Percentiles rank a stretch among this genome's conserved stretches.
Evolutionary conservation across 2,797 vertebrate genomes (phyloP).

Genomic region (Sebastes dallii): DNA sequence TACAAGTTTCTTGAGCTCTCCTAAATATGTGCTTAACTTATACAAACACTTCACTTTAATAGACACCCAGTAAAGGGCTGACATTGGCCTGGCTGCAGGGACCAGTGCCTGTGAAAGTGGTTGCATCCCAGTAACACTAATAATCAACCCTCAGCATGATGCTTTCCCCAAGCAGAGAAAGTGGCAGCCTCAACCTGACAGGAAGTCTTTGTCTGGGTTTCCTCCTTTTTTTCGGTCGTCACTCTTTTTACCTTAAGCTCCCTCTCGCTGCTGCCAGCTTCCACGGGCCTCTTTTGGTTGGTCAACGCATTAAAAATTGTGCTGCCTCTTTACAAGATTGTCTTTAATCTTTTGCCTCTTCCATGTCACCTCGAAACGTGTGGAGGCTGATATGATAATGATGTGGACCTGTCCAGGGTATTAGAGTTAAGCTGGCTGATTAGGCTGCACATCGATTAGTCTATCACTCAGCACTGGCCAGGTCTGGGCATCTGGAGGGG

Average conservation of each 20-base stretch:
- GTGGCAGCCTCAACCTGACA: slow-evolving; percentile 27
- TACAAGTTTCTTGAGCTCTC: slow-evolving; percentile 43
- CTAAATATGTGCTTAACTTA: slow-evolving; percentile 57
- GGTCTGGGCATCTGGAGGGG: slow-evolving; percentile 42
- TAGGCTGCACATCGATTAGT: slow-evolving; percentile 83
- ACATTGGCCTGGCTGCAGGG: slow-evolving; percentile 34
- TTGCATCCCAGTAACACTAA: slow-evolving; percentile 39
- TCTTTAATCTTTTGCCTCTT: slow-evolving; percentile 80
- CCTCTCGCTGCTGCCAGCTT: slow-evolving; percentile 43
- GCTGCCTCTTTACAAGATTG: slow-evolving; percentile 73
- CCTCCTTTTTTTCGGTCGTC: not conserved
- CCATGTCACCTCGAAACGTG: slow-evolving; percentile 81
- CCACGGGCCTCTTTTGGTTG: slow-evolving; percentile 48
- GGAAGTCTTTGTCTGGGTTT: slow-evolving; percentile 37
- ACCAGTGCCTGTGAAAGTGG: slow-evolving; percentile 21
- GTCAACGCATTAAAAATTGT: slow-evolving; percentile 67
- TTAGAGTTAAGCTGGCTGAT: slow-evolving; percentile 87
- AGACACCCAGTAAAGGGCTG: slow-evolving; percentile 48
- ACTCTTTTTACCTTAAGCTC: slow-evolving; percentile 19
- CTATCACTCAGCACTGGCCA: slow-evolving; percentile 78
- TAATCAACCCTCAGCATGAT: slow-evolving; percentile 39
- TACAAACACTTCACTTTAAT: slow-evolving; percentile 60
- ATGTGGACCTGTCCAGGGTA: slow-evolving; percentile 84
- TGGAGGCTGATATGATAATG: slow-evolving; percentile 85
- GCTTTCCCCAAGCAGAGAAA: slow-evolving; percentile 34